Base-by-base conservation (phyloP, 2,888 invertebrate genomes). In the Cryptocheilus praepositus region DNA sequence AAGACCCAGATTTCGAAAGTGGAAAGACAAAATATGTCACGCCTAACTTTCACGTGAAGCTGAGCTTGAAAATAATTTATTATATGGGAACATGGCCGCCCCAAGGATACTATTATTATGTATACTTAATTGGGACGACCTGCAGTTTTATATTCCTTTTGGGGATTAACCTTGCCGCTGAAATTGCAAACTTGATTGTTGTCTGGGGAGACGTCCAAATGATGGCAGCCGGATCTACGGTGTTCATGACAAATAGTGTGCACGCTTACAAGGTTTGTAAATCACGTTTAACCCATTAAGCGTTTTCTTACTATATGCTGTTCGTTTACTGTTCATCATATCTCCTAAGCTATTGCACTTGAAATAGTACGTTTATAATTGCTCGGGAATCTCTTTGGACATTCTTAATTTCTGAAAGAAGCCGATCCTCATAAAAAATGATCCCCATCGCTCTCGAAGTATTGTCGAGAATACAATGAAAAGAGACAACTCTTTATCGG, bases 31-130 rank as follows among this genome's bases (percentile, higher is more conserved):
- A 7, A 7, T 36, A 36, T 36, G 11, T 82, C 2, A 55, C 55
- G 51, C 73, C 84, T 2, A 81, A 85, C 64, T 70, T 77, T 22
- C 83, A 85, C 46, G 63, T 85, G 0, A 70, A 66, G 56, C 61
- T 82, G 21, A 79, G 82, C 22, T 49, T 85, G 3, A 63, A 62
- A 15, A 72, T 85, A n/a, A 71, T 83, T 36, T 75, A 74, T 54
- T 81, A 70, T 18, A 69, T 84, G 52, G 85, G 85, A n/a, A 81
- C 80, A 13, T 85, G 85, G 84, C 79, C 82, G 0, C 78, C 77
- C 0, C n/a, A 43, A 0, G 60, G 61, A 7, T 64, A 52, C 13
- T 68, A 71, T 19, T 70, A 71, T 5, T 45, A 44, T 21, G 25
- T 74, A 7, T 79, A 82, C 28, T 59, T 76, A 7, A 0, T 81